Base-by-base conservation (phyloP, 2,797 vertebrate genomes). In the Enteromius unitaeniatus region DNA sequence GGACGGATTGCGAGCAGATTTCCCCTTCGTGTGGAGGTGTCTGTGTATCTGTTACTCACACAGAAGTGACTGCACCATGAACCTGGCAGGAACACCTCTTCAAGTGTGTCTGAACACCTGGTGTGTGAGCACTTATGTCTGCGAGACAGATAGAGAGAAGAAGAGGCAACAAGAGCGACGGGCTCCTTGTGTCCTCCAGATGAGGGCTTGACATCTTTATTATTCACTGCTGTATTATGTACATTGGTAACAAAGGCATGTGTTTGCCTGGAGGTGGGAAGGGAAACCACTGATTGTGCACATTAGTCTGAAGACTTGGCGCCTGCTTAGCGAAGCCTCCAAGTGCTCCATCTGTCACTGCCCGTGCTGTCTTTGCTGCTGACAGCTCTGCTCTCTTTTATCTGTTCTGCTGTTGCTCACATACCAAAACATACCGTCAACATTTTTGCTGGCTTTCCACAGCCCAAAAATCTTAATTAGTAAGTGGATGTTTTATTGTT, bases 201-300 rank as follows among this genome's bases (percentile, higher is more conserved):
- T 92, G 93, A 91, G 91, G 81, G 87, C 89, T 86, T 91, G 91
- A 93, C 90, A 88, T 89, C 89, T 93, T 90, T 93, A 93, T 94
- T 92, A 93, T 90, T 86, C 82, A 45, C 86, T 90, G 83, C 70
- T 81, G 88, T 92, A 91, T 91, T 90, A 91, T 93, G 90, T 90
- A 90, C 89, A 89, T 83, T 84, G 85, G n/a, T 79, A 79, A 76
- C 78, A 79, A 84, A 78, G 77, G 75, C 88, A 87, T 78, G 86
- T 88, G 84, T 77, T 91, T 81, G 89, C 91, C 89, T 89, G 31
- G 90, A 91, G 91, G 89, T 87, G 88, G 84, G 76, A 89, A 88
- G 80, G 89, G 81, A 83, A 77, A 85, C 74, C 83, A 87, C 89
- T 75, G 90, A 92, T 90, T 93, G 91, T 78, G 79, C 89, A 91